phyloP scores from a whole-genome alignment of 2,113 vertebrate species.

The Corapipo altera region DNA sequence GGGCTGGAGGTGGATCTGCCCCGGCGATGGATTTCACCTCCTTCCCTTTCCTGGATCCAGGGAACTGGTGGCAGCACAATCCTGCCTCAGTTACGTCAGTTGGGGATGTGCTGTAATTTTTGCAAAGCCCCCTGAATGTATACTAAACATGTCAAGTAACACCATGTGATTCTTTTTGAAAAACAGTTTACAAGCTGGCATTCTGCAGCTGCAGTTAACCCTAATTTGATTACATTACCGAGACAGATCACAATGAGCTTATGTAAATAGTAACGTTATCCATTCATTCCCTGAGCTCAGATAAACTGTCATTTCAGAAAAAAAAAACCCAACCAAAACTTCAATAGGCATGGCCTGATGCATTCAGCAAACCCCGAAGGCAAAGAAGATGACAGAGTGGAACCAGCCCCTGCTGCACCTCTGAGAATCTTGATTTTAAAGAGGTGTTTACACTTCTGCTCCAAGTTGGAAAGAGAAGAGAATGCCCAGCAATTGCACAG shows the following conservation, averaged over 20 bases:
- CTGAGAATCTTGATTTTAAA: background rate
- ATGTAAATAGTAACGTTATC: constrained; percentile 58
- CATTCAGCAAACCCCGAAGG: background rate
- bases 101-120: constrained; percentile 46
- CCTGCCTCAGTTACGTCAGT: background rate
- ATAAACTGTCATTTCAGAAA: constrained; percentile 16
- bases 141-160: constrained; percentile 54
- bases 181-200: constrained; percentile 63
- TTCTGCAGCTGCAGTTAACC: constrained; percentile 58
- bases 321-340: background rate
- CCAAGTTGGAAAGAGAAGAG: rapidly evolving
- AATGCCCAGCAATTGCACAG: background rate
- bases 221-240: constrained; percentile 60
- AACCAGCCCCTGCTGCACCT: background rate
- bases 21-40: background rate
- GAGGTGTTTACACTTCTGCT: background rate
- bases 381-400: background rate
- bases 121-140: background rate
- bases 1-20: background rate
- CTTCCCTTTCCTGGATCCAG: background rate
- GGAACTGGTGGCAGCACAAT: background rate
- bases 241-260: constrained; percentile 62
- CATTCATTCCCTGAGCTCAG: constrained; percentile 27
- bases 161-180: constrained; percentile 65
- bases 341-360: background rate